phyloP scores from a whole-genome alignment of 2,888 invertebrate genomes.

The Leptinotarsa rubiginosa region DNA sequence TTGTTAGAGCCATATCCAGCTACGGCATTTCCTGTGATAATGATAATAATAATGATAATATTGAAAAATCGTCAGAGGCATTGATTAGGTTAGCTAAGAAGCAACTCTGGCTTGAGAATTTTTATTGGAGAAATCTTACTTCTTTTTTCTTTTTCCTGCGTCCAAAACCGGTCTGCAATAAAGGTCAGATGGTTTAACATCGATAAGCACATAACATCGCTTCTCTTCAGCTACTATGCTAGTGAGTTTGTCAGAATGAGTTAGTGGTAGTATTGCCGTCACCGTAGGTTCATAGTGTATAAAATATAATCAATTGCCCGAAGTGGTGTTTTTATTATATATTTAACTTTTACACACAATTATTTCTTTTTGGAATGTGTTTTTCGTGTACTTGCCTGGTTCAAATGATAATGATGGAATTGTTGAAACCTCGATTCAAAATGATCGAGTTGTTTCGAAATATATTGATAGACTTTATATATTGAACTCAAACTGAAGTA shows the following conservation, averaged over 20 bases:
- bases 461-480: too few species aligned
- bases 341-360: neutral
- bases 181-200: conserved; percentile 67
- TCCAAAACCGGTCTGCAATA: conserved; percentile 91
- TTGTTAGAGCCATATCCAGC: conserved; percentile 39
- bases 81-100: conserved; percentile 61
- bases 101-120: conserved; percentile 63
- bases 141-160: conserved; percentile 98
- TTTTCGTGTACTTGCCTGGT: too few species aligned
- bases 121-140: conserved; percentile 82
- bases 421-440: too few species aligned
- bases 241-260: conserved; percentile 40
- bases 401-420: too few species aligned
- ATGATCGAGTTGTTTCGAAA: too few species aligned
- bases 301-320: neutral
- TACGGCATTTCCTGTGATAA: conserved; percentile 39
- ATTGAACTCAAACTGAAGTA: too few species aligned
- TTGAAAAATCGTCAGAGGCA: conserved; percentile 63
- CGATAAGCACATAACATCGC: conserved; percentile 64
- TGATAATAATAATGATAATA: conserved; percentile 32
- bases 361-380: too few species aligned
- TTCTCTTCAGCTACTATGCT: conserved; percentile 51
- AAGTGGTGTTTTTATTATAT: neutral
- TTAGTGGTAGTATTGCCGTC: conserved; percentile 7
- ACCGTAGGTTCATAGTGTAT: neutral